Conservation (phyloP, 2,113 vertebrate genomes). For the Bos javanicus region DNA sequence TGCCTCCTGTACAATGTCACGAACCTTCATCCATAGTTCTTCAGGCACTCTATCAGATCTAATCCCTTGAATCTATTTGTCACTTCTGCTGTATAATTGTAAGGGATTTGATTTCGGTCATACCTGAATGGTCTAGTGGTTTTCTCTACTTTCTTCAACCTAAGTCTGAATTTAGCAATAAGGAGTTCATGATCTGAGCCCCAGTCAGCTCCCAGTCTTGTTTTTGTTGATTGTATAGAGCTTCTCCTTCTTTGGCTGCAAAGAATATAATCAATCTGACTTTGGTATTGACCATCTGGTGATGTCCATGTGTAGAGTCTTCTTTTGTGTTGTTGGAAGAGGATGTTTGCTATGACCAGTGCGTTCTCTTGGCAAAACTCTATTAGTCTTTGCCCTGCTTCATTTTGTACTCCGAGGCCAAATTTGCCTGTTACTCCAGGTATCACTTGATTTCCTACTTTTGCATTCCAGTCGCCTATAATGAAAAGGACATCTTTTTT, state of each 20-base stretch:
- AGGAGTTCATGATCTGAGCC: not conserved
- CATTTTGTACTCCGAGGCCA: accelerated
- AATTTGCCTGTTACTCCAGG: not conserved
- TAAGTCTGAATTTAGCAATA: not conserved
- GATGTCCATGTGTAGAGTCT: not conserved
- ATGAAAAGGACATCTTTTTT: not conserved
- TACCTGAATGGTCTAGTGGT: not conserved
- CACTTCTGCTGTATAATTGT: not conserved
- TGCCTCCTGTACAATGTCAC: not conserved
- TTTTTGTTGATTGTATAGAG: not conserved
- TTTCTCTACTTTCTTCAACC: not conserved
- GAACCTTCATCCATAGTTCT: not conserved
- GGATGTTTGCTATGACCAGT: not conserved
- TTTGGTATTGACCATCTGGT: not conserved
- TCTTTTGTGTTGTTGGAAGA: not conserved
- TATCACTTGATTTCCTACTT: not conserved
- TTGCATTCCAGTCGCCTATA: not conserved
- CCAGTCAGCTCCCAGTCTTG: not conserved
- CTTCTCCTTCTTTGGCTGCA: not conserved
- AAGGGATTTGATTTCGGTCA: not conserved
- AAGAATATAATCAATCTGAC: not conserved
- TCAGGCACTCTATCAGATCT: not conserved
- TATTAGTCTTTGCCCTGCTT: not conserved
- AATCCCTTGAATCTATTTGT: not conserved
- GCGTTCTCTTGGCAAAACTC: not conserved